These are phyloP conservation scores for Tricholaema leucomelas DNA, from an alignment of 2,113 vertebrate genomes.

Conservation along the genomic window DNA sequence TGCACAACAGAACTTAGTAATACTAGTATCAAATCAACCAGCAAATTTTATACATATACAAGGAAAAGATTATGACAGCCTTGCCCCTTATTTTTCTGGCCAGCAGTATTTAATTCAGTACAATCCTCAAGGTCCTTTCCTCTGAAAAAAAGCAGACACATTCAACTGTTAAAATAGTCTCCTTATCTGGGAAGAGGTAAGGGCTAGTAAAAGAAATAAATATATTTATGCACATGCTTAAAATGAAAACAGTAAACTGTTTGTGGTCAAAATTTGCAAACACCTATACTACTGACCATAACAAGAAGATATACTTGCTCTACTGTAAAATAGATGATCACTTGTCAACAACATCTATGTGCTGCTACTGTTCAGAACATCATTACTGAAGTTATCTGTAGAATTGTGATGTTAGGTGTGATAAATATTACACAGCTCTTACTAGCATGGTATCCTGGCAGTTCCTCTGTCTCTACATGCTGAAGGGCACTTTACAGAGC, in stretches of 20 bases:
- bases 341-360: background rate
- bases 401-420: background rate
- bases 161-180: background rate
- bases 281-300: background rate
- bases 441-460: background rate
- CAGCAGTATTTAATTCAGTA: slow-evolving; percentile 19
- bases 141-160: slow-evolving; percentile 22
- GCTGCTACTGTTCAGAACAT: background rate
- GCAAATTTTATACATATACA: background rate
- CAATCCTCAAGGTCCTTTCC: slow-evolving; percentile 12
- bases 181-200: background rate
- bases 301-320: background rate
- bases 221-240: background rate
- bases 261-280: background rate
- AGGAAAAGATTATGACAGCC: background rate
- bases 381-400: background rate
- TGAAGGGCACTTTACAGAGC: background rate
- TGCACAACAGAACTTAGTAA: background rate
- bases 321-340: background rate
- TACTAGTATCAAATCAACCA: background rate
- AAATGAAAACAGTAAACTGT: background rate
- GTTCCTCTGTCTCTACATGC: background rate
- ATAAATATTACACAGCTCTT: background rate
- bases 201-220: background rate
- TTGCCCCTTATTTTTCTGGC: slow-evolving; percentile 60